Evolutionary conservation across 1,140 invertebrate genomes (phyloP).

Genomic region (Heliconius congener): DNA sequence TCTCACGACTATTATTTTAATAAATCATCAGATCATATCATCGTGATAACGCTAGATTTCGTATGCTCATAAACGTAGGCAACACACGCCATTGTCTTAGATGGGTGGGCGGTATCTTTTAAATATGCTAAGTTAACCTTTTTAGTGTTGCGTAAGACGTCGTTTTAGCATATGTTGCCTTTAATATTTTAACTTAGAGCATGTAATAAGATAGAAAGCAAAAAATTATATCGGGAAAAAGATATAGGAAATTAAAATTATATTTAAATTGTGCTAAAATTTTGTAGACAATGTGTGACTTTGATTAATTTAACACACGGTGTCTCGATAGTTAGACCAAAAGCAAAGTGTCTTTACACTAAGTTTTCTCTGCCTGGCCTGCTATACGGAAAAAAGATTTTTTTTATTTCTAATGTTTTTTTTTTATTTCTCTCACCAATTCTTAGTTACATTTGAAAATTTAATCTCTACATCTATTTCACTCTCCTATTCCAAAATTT

Average conservation of each 20-base stretch:
- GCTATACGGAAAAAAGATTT: neutral
- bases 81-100: constrained; percentile 12
- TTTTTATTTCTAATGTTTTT: too few species aligned
- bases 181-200: neutral
- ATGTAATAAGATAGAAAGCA: neutral
- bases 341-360: neutral
- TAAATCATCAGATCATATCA: neutral
- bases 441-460: too few species aligned
- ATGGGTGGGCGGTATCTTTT: constrained; percentile 12
- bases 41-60: constrained; percentile 1
- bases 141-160: neutral
- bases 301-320: neutral
- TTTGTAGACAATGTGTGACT: neutral
- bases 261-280: too few species aligned
- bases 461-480: too few species aligned
- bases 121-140: constrained; percentile 14
- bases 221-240: too few species aligned
- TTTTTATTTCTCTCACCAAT: too few species aligned
- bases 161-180: neutral
- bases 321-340: neutral
- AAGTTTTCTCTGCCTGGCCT: neutral
- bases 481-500: too few species aligned
- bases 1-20: constrained; percentile 8
- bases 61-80: constrained; percentile 5
- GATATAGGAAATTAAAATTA: too few species aligned